Percentiles rank a stretch among this genome's conserved stretches.
phyloP scores from a whole-genome alignment of 2,888 invertebrate genomes.

The Tillus elongatus region DNA sequence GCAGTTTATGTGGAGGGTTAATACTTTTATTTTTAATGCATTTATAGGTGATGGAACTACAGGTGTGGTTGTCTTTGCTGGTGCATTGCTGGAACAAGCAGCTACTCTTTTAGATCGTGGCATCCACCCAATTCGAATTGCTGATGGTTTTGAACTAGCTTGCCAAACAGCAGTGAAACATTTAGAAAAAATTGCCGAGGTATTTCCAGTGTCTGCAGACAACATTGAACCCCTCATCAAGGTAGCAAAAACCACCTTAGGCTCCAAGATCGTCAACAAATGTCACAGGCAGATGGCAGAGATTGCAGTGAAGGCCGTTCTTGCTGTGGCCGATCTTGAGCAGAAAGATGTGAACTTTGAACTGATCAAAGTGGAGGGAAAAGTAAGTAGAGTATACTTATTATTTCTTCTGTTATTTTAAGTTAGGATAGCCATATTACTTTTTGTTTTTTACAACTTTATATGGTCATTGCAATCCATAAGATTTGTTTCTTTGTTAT shows the following conservation, averaged over 20 bases:
- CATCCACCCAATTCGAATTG: slow-evolving; percentile 96
- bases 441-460: not conserved
- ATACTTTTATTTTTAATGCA: too few species aligned
- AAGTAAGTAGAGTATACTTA: slow-evolving; percentile 48
- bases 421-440: not conserved
- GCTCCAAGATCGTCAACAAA: slow-evolving; percentile 96
- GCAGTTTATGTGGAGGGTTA: too few species aligned
- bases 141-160: slow-evolving; percentile 97
- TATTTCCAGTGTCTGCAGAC: slow-evolving; percentile 75
- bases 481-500: slow-evolving; percentile 6
- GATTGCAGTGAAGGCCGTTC: slow-evolving; percentile 94
- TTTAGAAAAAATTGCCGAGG: slow-evolving; percentile 79
- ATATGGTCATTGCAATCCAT: not conserved
- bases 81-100: slow-evolving; percentile 92
- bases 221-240: slow-evolving; percentile 83
- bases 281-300: slow-evolving; percentile 97
- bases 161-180: slow-evolving; percentile 80
- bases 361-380: slow-evolving; percentile 95
- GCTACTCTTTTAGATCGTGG: slow-evolving; percentile 87
- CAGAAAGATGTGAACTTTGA: slow-evolving; percentile 97
- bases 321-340: slow-evolving; percentile 91
- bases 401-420: too few species aligned
- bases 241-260: slow-evolving; percentile 96
- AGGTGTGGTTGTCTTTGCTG: slow-evolving; percentile 82
- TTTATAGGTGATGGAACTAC: slow-evolving; percentile 92